phyloP scores from a whole-genome alignment of 2,888 invertebrate species.

The Sisyra nigra region DNA sequence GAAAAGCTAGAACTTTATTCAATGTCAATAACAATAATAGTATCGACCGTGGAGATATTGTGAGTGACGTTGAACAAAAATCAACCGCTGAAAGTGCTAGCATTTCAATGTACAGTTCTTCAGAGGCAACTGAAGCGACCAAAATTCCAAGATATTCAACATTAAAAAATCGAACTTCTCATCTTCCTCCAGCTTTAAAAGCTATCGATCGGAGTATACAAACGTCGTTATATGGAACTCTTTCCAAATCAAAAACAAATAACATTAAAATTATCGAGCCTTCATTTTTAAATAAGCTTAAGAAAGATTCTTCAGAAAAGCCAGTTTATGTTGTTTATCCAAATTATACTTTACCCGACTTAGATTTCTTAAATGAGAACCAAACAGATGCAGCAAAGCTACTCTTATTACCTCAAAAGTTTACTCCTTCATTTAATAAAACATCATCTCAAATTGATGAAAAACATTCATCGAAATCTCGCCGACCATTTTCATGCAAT shows the following conservation, averaged over 20 bases:
- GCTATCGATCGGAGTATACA: slow-evolving; percentile 61
- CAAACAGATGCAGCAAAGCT: slow-evolving; percentile 39
- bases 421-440: slow-evolving; percentile 14
- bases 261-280: slow-evolving; percentile 47
- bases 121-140: slow-evolving; percentile 35
- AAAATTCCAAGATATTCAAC: slow-evolving; percentile 22
- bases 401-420: slow-evolving; percentile 53
- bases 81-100: slow-evolving; percentile 36
- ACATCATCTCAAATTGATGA: slow-evolving; percentile 17
- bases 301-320: slow-evolving; percentile 34
- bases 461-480: slow-evolving; percentile 23
- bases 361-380: slow-evolving; percentile 54
- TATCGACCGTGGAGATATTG: slow-evolving; percentile 22
- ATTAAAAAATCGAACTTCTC: slow-evolving; percentile 20
- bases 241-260: slow-evolving; percentile 14
- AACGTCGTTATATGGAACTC: slow-evolving; percentile 33
- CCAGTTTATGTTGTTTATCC: slow-evolving; percentile 84
- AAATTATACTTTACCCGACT: slow-evolving; percentile 76
- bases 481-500: slow-evolving; percentile 61
- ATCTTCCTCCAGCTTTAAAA: slow-evolving; percentile 26
- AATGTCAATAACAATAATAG: slow-evolving; percentile 34
- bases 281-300: slow-evolving; percentile 52
- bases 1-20: slow-evolving; percentile 14
- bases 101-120: slow-evolving; percentile 36
- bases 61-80: slow-evolving; percentile 19